Evolutionary conservation across 2,797 vertebrate genomes (phyloP), one percentile per base, ranked within the genome.

Genomic region (Perodicticus potto): DNA sequence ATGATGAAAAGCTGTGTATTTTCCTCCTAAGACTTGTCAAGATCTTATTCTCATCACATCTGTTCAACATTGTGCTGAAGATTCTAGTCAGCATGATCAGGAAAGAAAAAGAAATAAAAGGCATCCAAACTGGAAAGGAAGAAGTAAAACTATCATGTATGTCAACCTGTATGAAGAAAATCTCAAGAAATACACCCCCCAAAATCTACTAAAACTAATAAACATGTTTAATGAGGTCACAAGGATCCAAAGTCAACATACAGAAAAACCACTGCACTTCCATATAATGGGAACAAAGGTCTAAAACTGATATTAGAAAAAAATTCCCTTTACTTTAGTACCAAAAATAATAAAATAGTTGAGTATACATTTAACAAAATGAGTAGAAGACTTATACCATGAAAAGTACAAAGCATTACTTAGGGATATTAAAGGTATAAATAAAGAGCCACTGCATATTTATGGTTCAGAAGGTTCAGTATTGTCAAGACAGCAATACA

Each of bases 221-320:
- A 34, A 59, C n/a, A 45, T 65, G 32, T 65, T 89, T 81, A 78
- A 17, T 32, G 73, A 91, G 45, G 22, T 73, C 55, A 94, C 65
- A 55, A 55, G 65, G n/a, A 80, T 55, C 34, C 11, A 91, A 85
- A 37, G 16, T 72, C 37, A 73, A 22, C n/a, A 57, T 45, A 53
- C 4, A 78, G 49, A 53, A 55, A 88, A 89, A 34, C 84, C 19
- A 34, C 57, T 95, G 5, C 85, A 61, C 34, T 81, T 91, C 45
- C 67, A 19, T 74, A 20, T 80, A 63, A 37, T 86, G 27, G 29
- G 32, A 86, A 61, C 70, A 49, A 81, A 19, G 85, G 20, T n/a
- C 86, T 78, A 49, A 78, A 93, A 73, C 67, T 81, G 32, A 78
- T 78, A 91, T 81, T 82, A 63, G 40, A 70, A 70, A 91, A 83